These are phyloP conservation scores for Kryptolebias ocellatus DNA, from an alignment of 2,797 vertebrate species.

Conservation along the genomic window DNA sequence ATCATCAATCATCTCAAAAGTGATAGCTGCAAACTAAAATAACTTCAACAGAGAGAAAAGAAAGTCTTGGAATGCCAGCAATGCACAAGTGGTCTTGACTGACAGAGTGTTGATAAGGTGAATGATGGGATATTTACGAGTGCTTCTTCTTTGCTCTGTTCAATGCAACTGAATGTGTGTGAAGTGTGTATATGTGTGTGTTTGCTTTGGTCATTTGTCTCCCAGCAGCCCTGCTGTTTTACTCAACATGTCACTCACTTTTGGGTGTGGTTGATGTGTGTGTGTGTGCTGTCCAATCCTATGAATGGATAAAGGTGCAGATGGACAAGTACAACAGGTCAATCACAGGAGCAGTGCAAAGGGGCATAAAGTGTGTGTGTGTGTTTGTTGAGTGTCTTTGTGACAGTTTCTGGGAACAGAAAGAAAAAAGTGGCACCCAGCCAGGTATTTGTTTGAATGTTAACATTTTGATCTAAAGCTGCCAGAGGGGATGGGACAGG, in stretches of 20 bases:
- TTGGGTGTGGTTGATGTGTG: slow-evolving; percentile 59
- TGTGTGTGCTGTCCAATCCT: slow-evolving; percentile 19
- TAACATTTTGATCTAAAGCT: slow-evolving; percentile 49
- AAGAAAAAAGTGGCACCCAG: slow-evolving; percentile 62
- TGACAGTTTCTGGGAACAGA: slow-evolving; percentile 54
- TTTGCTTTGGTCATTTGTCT: slow-evolving; percentile 29
- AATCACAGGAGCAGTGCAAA: slow-evolving; percentile 73
- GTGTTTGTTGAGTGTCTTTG: slow-evolving; percentile 11
- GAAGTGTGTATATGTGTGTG: slow-evolving; percentile 11
- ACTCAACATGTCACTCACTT: slow-evolving; percentile 44
- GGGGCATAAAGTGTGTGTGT: slow-evolving; percentile 36
- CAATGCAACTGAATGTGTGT: slow-evolving; percentile 1
- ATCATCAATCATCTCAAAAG: slow-evolving; percentile 59
- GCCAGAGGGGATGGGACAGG: slow-evolving; percentile 55
- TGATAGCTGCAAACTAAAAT: slow-evolving; percentile 40
- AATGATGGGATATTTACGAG: not conserved
- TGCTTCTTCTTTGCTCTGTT: slow-evolving; percentile 2
- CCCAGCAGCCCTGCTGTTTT: slow-evolving; percentile 35
- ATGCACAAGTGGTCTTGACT: slow-evolving; percentile 9
- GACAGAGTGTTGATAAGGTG: slow-evolving; percentile 4
- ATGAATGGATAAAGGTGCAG: slow-evolving; percentile 60
- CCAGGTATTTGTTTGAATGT: slow-evolving; percentile 36
- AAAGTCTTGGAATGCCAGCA: slow-evolving; percentile 17
- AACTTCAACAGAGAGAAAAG: slow-evolving; percentile 29
- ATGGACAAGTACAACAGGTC: slow-evolving; percentile 81